Percentiles rank a stretch among this genome's conserved stretches.
These are phyloP conservation scores for Embidobia sp. DNA, from an alignment of 2,888 invertebrate genomes.

Conservation along the genomic window DNA sequence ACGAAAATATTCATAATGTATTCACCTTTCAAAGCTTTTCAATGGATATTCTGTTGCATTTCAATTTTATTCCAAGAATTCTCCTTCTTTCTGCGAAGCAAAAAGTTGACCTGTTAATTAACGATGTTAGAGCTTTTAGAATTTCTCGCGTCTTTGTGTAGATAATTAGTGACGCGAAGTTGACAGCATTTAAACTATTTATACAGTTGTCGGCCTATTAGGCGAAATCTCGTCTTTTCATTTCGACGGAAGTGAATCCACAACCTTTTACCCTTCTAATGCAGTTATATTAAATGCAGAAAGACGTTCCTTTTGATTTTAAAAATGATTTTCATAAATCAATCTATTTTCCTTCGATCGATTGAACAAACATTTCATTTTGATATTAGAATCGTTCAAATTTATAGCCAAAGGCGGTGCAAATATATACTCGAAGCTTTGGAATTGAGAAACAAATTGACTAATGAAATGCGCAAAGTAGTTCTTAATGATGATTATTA, in stretches of 20 bases:
- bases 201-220: slow-evolving; percentile 67
- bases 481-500: slow-evolving; percentile 6
- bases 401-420: too few species aligned
- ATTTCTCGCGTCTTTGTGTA: slow-evolving; percentile 74
- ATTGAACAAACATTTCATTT: too few species aligned
- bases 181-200: slow-evolving; percentile 77
- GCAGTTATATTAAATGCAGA: slow-evolving; percentile 19
- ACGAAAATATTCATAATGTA: slow-evolving; percentile 23
- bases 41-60: slow-evolving; percentile 13
- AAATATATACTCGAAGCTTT: too few species aligned
- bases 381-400: too few species aligned
- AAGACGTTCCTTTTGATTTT: too few species aligned
- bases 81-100: background rate
- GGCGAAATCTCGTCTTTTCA: slow-evolving; percentile 36
- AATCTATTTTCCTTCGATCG: too few species aligned
- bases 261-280: slow-evolving; percentile 27
- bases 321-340: too few species aligned
- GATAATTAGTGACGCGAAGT: slow-evolving; percentile 76
- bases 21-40: slow-evolving; percentile 14
- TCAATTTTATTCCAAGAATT: background rate
- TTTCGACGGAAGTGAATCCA: slow-evolving; percentile 32
- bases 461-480: too few species aligned
- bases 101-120: slow-evolving; percentile 78
- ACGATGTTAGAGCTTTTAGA: slow-evolving; percentile 77
- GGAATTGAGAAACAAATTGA: too few species aligned